Evolutionary conservation across 2,888 invertebrate species (phyloP), one percentile per base, ranked within the genome.

Genomic region (Napeogenes inachia): DNA sequence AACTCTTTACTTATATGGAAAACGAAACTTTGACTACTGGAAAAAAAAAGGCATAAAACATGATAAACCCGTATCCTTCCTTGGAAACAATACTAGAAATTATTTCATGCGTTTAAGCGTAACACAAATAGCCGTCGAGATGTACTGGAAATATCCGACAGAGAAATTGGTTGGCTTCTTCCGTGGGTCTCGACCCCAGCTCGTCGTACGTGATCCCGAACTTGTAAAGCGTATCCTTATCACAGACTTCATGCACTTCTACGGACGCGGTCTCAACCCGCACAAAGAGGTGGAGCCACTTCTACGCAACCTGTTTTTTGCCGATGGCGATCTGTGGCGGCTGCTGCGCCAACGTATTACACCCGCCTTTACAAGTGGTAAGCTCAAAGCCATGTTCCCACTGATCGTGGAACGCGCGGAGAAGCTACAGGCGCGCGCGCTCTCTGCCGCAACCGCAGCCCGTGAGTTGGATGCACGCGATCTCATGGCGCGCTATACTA

Each of bases 361-460:
- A 32, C 81, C 82, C 2, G 79, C 82, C 2, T 84, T 84, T 68
- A 78, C 83, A 3, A 80, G 78, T 63, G 81, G 80, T 59, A 84
- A 83, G 70, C 76, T 84, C 54, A 76, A 74, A 50, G 81, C 81
- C 4, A 84, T 84, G 84, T 84, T 84, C 65, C 84, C 84, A n/a
- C 74, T 84, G 47, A 75, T 84, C 53, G 76, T 76, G 56, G 82
- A 81, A 68, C 78, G 84, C 32, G 82, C 84, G 10, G 80, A 81
- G 70, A 65, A 71, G 5, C 69, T 84, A 61, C 80, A 78, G 65
- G 60, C 70, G 45, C 73, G 77, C 3, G 68, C 74, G 13, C 68
- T 73, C 4, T 54, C 53, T 2, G 61, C 71, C 2, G 72, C 75
- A 4, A 70, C 77, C 13, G 63, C 67, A 0, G 74, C 72, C 1